These are phyloP conservation scores for Minunthozetes semirufus DNA, from an alignment of 2,888 invertebrate genomes.

Conservation along the genomic window DNA sequence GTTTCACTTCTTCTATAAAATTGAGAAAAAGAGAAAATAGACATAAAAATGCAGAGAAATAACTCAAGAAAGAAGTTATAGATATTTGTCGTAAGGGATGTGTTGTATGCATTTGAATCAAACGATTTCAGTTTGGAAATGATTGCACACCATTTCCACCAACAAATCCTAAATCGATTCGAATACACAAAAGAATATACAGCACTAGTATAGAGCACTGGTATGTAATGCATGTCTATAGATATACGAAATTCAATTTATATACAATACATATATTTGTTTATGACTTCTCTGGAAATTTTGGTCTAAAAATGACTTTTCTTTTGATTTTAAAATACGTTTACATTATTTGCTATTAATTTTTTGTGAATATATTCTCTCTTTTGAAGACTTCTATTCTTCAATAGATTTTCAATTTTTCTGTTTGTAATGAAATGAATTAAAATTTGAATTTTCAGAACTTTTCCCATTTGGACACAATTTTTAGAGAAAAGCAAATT, in stretches of 20 bases:
- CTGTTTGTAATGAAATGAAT: not conserved
- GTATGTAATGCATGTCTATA: not conserved
- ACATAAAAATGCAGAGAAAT: slow-evolving; percentile 11
- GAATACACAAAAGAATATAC: not conserved
- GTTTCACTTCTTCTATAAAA: not conserved
- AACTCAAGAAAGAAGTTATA: not conserved
- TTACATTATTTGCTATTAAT: not conserved
- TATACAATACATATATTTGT: slow-evolving; percentile 3
- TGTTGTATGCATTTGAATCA: not conserved
- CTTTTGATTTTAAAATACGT: not conserved
- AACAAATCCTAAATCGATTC: slow-evolving; percentile 9
- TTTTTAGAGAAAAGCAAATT: not conserved
- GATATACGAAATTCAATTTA: slow-evolving; percentile 11
- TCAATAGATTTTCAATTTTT: not conserved
- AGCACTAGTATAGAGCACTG: not conserved
- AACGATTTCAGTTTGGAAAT: not conserved
- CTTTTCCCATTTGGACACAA: not conserved
- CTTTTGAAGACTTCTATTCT: too few species aligned
- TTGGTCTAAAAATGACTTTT: not conserved
- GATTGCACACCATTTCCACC: not conserved
- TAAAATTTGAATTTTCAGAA: not conserved
- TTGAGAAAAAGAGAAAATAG: not conserved
- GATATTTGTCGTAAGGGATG: not conserved
- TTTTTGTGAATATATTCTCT: not conserved
- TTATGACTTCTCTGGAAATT: slow-evolving; percentile 1